Conservation (phyloP, 2,888 invertebrate genomes). For the Leucophenga maculata region DNA sequence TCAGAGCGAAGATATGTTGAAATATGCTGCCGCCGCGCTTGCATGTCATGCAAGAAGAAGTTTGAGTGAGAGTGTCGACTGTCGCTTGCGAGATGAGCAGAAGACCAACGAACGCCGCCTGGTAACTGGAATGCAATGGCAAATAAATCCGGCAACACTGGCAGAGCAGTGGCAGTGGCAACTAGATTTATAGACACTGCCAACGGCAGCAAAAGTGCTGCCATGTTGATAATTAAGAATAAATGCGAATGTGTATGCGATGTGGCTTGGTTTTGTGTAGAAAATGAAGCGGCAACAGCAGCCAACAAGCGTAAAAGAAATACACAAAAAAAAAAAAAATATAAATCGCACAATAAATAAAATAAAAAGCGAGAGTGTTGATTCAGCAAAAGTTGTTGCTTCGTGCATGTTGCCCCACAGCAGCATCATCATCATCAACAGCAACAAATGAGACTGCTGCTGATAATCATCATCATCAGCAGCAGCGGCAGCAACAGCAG, state of each 20-base stretch:
- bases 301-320: background rate
- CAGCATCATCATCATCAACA: slow-evolving; percentile 28
- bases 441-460: slow-evolving; percentile 34
- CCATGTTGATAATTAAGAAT: slow-evolving; percentile 62
- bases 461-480: slow-evolving; percentile 36
- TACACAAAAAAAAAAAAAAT: slow-evolving; percentile 19
- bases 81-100: background rate
- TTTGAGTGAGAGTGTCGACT: slow-evolving; percentile 42
- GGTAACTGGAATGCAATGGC: slow-evolving; percentile 31
- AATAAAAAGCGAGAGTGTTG: slow-evolving; percentile 55
- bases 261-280: slow-evolving; percentile 4
- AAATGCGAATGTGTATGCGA: slow-evolving; percentile 59
- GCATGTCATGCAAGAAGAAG: slow-evolving; percentile 59
- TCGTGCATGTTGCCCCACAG: slow-evolving; percentile 34
- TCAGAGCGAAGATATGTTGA: slow-evolving; percentile 64
- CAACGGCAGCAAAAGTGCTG: slow-evolving; percentile 25
- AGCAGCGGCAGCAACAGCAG: slow-evolving; percentile 18
- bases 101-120: background rate
- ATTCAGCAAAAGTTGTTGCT: slow-evolving; percentile 49
- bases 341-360: slow-evolving; percentile 17
- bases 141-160: slow-evolving; percentile 46
- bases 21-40: slow-evolving; percentile 62
- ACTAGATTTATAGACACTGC: slow-evolving; percentile 53
- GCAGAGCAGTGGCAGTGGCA: slow-evolving; percentile 42
- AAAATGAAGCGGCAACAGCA: slow-evolving; percentile 24